phyloP scores from a whole-genome alignment of 2,888 invertebrate species.

The Drepana falcataria region DNA sequence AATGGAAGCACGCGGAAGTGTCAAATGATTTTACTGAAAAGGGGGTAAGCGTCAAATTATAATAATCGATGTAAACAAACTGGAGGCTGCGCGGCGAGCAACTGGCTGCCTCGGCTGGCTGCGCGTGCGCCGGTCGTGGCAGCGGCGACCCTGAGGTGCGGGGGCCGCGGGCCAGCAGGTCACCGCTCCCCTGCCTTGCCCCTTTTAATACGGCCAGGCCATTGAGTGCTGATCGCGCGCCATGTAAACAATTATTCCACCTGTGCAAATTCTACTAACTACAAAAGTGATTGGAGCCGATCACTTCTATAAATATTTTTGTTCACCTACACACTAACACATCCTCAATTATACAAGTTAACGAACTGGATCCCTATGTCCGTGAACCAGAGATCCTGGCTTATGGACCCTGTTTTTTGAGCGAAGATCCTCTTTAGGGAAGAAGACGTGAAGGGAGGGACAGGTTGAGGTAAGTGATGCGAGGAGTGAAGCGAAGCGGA shows the following conservation, averaged over 20 bases:
- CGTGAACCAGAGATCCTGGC: conserved; percentile 23
- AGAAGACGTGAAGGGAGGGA: conserved; percentile 12
- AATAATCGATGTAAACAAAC: conserved; percentile 65
- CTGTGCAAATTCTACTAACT: conserved; percentile 42
- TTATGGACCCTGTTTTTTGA: conserved; percentile 10
- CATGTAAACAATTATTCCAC: conserved; percentile 63
- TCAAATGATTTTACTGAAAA: conserved; percentile 10
- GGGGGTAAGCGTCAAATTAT: conserved; percentile 28
- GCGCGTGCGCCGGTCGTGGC: conserved; percentile 64
- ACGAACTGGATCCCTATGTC: conserved; percentile 36
- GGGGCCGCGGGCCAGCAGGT: conserved; percentile 40
- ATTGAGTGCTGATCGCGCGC: conserved; percentile 49
- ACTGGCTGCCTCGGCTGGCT: conserved; percentile 69
- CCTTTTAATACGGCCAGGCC: conserved; percentile 36
- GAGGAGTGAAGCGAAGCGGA: conserved; percentile 43
- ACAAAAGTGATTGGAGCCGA: conserved; percentile 9
- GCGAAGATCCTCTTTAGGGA: conserved; percentile 15
- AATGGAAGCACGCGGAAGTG: conserved; percentile 5
- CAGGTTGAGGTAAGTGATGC: conserved; percentile 43
- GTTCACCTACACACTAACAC: not conserved
- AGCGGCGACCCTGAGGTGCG: conserved; percentile 24
- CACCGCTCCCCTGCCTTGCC: conserved; percentile 46
- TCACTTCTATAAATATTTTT: no score
- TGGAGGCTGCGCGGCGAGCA: conserved; percentile 73
- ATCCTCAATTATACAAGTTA: conserved; percentile 14